Conservation (phyloP, 2,888 invertebrate genomes). For the Halictus quadricinctus region DNA sequence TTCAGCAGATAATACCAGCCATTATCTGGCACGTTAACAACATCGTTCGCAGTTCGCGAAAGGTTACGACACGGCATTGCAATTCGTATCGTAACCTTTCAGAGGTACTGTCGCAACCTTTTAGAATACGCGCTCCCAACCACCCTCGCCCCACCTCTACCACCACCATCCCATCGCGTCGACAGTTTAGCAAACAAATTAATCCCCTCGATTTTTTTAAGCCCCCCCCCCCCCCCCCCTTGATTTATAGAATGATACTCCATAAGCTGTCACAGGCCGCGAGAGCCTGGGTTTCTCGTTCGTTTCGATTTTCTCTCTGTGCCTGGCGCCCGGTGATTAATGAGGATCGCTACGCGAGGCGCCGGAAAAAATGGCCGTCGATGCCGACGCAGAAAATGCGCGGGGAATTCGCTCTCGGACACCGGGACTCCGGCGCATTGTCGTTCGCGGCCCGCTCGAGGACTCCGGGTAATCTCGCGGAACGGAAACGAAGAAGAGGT, state of each 20-base stretch:
- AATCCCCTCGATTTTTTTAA: slow-evolving; percentile 57
- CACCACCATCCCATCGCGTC: neutral
- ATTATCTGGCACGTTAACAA: too few relatives aligned
- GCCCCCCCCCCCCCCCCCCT: neutral
- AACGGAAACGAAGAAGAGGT: neutral
- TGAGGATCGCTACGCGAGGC: slow-evolving; percentile 7
- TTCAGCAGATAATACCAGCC: slow-evolving; percentile 62
- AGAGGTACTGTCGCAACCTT: slow-evolving; percentile 66
- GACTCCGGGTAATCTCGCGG: neutral
- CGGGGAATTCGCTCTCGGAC: neutral
- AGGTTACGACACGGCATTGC: slow-evolving; percentile 68
- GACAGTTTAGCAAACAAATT: slow-evolving; percentile 65
- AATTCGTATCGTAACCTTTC: slow-evolving; percentile 70
- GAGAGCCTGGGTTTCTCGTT: slow-evolving; percentile 11
- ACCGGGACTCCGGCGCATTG: neutral
- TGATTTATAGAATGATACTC: slow-evolving; percentile 59
- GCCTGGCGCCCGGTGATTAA: slow-evolving; percentile 11
- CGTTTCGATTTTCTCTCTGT: slow-evolving; percentile 15
- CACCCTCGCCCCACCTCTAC: neutral
- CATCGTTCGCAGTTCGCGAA: slow-evolving; percentile 63
- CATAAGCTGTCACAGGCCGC: slow-evolving; percentile 17
- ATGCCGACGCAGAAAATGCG: neutral
- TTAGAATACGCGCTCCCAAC: slow-evolving; percentile 52
- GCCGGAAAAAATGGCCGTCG: neutral
- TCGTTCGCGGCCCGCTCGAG: neutral